A percentile compares a stretch with the other conserved stretches of the same genome.
phyloP scores from a whole-genome alignment of 2,888 invertebrate genomes.

The Philonicus albiceps region DNA sequence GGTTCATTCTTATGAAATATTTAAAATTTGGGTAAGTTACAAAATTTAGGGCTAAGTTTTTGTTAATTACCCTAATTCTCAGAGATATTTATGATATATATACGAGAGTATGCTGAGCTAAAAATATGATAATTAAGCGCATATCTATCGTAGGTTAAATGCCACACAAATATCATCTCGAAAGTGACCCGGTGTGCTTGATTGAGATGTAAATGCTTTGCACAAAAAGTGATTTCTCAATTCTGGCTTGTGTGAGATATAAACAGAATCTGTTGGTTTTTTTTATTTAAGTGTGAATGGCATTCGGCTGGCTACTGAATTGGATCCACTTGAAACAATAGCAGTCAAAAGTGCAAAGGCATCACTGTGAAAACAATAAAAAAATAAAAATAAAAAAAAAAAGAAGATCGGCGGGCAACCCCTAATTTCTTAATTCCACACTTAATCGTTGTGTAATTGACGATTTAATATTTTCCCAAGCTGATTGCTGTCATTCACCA shows the following conservation, averaged over 20 bases:
- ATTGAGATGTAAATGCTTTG: background rate
- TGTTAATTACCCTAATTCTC: background rate
- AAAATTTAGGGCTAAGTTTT: background rate
- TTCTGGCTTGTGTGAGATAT: background rate
- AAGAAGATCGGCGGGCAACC: background rate
- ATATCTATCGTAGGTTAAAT: background rate
- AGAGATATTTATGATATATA: background rate
- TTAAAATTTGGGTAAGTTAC: background rate
- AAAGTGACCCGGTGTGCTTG: background rate
- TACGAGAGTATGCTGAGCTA: background rate
- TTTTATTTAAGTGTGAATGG: background rate
- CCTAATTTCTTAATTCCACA: slow-evolving; percentile 15
- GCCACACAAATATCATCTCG: background rate
- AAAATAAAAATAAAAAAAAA: background rate
- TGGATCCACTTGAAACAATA: background rate
- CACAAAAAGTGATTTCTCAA: background rate
- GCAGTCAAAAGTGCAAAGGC: background rate
- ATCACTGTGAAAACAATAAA: slow-evolving; percentile 1
- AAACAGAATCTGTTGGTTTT: background rate
- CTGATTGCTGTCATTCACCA: background rate
- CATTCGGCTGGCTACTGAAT: background rate
- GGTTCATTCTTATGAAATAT: background rate
- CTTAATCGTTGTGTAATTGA: slow-evolving; percentile 6
- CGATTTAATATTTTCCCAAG: slow-evolving; percentile 9
- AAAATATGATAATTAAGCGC: background rate